Base-by-base conservation (phyloP, 1,140 invertebrate species). In the Lamellibrachia luymesi region DNA sequence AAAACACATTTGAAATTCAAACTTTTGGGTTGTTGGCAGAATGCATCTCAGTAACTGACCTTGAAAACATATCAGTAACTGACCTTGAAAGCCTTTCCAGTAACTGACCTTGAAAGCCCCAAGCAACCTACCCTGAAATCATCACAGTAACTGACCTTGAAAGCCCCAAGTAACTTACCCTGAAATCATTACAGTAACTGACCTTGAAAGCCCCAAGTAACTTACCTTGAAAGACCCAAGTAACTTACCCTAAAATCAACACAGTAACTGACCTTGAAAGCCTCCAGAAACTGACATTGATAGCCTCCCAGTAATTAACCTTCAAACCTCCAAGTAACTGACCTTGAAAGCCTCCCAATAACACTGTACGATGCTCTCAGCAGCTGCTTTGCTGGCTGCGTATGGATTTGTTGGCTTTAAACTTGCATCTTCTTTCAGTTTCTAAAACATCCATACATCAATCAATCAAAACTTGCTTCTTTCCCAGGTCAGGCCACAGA, bases 371-470 rank as follows among this genome's bases (percentile, higher is more conserved):
- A 94, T 93, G 90, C 92, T 94, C 91, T 94, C 94, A 51, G 94
- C 93, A 10, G 93, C 93, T n/a, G 95, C 95, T 93, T 96, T 96
- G 6, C 95, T 96, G 13, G 96, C 96, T 50, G 96, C 96, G 93
- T 96, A 96, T 2, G 96, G 96, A 93, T 96, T 96, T 50, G 95
- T 96, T 2, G 96, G 96, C n/a, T 94, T 92, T 64, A 94, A 56
- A 89, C 93, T 92, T 22, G 92, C 52, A 90, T 92, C 90, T 93
- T 94, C 92, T 93, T 51, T 93, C 50, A 51, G 90, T 51, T 50
- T 56, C 93, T 92, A 64, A 50, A 64, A 91, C 90, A 90, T 22
- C n/a, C 49, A 92, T 22, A 80, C 64, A 80, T 80, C 0, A 90
- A 92, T 2, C 96, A 94, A 25, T 94, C 95, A 51, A 95, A 1